Evolutionary conservation across 2,888 invertebrate genomes (phyloP).

Genomic region (Nesidiocoris tenuis): DNA sequence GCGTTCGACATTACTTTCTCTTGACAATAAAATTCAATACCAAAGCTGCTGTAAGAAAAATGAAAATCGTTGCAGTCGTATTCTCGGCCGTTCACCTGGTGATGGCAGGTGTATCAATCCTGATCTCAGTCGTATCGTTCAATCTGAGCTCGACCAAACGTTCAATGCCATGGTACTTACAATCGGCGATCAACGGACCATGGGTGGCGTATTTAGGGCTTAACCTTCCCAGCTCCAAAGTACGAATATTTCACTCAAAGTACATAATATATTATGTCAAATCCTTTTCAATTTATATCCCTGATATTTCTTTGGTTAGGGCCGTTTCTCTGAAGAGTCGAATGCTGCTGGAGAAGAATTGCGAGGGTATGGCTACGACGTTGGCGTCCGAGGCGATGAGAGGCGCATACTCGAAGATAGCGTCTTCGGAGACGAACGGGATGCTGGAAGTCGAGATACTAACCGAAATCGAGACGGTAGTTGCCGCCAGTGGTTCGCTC

Average conservation of each 20-base stretch:
- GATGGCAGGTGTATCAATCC: slow-evolving; percentile 58
- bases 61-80: slow-evolving; percentile 56
- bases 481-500: slow-evolving; percentile 58
- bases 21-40: not conserved
- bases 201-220: slow-evolving; percentile 52
- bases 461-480: not conserved
- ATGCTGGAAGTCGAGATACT: not conserved
- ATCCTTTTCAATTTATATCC: not conserved
- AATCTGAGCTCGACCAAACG: slow-evolving; percentile 58
- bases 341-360: slow-evolving; percentile 28
- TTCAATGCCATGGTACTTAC: slow-evolving; percentile 59
- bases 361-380: slow-evolving; percentile 42
- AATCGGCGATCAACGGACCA: slow-evolving; percentile 56
- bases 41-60: not conserved
- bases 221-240: not conserved
- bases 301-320: not conserved
- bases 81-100: slow-evolving; percentile 60
- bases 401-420: not conserved
- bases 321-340: not conserved
- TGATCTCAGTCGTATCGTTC: slow-evolving; percentile 56
- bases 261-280: slow-evolving; percentile 2
- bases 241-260: too few relatives aligned
- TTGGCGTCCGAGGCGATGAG: slow-evolving; percentile 18
- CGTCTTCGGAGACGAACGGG: not conserved
- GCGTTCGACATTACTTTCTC: too few relatives aligned